Base-by-base conservation (phyloP, 2,113 vertebrate genomes). In the Taxidea taxus region DNA sequence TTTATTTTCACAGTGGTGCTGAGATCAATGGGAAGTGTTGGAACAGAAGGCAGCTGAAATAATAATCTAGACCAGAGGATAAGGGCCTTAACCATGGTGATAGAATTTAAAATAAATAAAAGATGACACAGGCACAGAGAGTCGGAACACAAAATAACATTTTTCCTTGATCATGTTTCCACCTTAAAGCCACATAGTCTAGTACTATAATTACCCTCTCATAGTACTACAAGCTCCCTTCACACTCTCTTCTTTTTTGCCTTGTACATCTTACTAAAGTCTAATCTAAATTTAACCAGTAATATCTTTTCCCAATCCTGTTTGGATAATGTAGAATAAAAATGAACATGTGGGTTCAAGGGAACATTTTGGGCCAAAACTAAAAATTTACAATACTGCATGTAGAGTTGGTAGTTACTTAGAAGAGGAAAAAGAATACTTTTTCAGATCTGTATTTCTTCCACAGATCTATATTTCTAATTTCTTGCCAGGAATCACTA, bases 171-270 rank as follows among this genome's bases (percentile, higher is more conserved):
- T 47, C 6, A 11, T 1, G 16, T n/a, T 34, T 64, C 7, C 5
- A 18, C 2, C 3, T 18, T 37, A 27, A 54, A 21, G 0, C 8
- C 1, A 1, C 7, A 2, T 1, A 4, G 34, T n/a, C 37, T 56
- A 7, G 14, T 37, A 25, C 1, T 39, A 3, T 10, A 14, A 29
- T 7, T 44, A 31, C 21, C 27, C 16, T 81, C 11, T 8, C n/a
- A 2, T n/a, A 2, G 1, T 8, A 1, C 1, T 54, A 58, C 39
- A 12, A n/a, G 1, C 14, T 78, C 21, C 8, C 16, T 42, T 62
- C 31, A 3, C 4, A 18, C 2, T 10, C 3, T 16, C 5, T 58
- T 29, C 7, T 29, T 47, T 66, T 84, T 83, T 68, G 27, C 3
- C 37, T 44, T 54, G 37, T 20, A 18, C 4, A 3, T 64, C 4